A percentile compares a stretch with the other conserved stretches of the same genome.
Conservation (phyloP, 1,140 invertebrate species). For the Scylla paramamosain region DNA sequence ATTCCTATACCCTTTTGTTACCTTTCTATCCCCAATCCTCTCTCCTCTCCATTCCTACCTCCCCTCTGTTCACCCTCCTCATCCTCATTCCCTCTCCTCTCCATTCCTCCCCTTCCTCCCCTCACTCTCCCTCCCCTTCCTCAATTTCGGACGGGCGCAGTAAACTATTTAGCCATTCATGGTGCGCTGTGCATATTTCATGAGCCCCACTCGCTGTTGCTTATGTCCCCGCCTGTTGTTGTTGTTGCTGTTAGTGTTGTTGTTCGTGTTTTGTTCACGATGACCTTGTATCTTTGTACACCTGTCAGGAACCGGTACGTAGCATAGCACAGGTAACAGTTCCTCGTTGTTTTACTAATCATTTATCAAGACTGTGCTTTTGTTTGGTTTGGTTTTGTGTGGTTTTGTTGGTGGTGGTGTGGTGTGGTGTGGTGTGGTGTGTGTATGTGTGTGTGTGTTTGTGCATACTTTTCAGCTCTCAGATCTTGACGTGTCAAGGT, state of each 20-base stretch:
- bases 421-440: constrained; percentile 17
- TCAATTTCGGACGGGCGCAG: background rate
- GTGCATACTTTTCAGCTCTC: background rate
- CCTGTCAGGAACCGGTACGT: no score
- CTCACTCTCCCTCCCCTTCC: background rate
- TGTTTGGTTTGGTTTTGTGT: background rate
- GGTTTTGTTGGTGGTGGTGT: background rate
- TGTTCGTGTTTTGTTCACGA: background rate
- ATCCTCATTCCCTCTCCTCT: background rate
- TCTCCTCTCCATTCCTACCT: background rate
- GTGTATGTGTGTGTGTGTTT: constrained; percentile 12
- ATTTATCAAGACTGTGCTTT: background rate
- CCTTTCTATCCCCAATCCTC: background rate
- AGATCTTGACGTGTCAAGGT: background rate
- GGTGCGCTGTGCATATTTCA: background rate
- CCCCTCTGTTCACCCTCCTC: background rate
- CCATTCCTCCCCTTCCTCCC: no score
- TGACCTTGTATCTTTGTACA: no score
- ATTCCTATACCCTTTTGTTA: background rate
- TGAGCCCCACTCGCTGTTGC: background rate
- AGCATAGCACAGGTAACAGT: no score
- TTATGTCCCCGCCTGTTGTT: background rate
- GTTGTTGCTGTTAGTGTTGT: background rate
- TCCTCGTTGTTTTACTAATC: no score
- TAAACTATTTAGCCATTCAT: constrained; percentile 1